Base-by-base conservation (phyloP, 2,888 invertebrate genomes). In the Muschampia plurimacula region DNA sequence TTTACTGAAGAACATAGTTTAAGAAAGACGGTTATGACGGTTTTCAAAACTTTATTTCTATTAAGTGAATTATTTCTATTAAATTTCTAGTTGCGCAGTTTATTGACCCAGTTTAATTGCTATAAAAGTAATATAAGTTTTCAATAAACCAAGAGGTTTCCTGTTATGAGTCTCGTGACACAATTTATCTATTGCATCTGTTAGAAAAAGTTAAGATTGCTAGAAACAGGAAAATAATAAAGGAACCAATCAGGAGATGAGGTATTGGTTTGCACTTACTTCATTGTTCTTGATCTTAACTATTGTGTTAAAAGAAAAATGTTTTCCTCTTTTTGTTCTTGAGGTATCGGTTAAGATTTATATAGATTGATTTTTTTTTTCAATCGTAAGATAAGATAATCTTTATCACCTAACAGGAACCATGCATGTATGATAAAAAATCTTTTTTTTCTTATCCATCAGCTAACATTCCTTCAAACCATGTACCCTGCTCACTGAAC, bases 301-400 rank as follows among this genome's bases (percentile, higher is more conserved):
- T 59, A 32, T 59, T 59, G 57, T 55, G 55, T 32, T 59, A 13
- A 32, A 15, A 59, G 12, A 59, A 59, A 59, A 59, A 32, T 57
- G 57, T 32, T 57, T 32, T 28, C 10, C 22, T 55, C 55, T 55
- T 57, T 57, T 28, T 32, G 13, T 59, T 59, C 6, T 59, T 59
- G 57, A 13, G 12, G 6, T 13, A 6, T 6, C 22, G 22, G 32
- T 59, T 22, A 59, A 59, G 13, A 32, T 55, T 55, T 10, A 55
- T 55, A 55, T 22, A 55, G 55, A 55, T 55, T 41, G 2, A 36
- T 6, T 36, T 36, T 36, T 4, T 36, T 36, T 36, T 36, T 36
- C 32, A 36, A 36, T 36, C 36, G 36, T 36, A 36, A 36, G 36
- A 22, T 22, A 22, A 22, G 22, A 22, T 22, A 22, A 22, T 22